phyloP scores from a whole-genome alignment of 2,888 invertebrate genomes.

The Dryocosmus kuriphilus region DNA sequence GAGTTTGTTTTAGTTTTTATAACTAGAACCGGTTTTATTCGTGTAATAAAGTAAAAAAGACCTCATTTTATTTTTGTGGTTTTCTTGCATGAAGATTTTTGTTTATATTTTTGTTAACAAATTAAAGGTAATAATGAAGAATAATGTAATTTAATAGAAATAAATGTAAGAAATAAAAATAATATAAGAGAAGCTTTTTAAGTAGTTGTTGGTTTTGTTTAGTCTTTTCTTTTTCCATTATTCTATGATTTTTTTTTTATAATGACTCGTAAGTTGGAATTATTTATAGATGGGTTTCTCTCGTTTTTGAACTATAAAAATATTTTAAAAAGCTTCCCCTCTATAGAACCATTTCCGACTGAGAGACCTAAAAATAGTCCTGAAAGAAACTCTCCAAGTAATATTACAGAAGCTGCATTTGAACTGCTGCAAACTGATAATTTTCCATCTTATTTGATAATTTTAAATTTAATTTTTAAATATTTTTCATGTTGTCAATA shows the following conservation, averaged over 20 bases:
- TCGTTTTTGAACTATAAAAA: neutral
- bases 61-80: too few species aligned
- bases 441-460: neutral
- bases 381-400: slow-evolving; percentile 7
- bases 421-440: neutral
- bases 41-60: too few species aligned
- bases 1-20: too few species aligned
- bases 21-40: too few species aligned
- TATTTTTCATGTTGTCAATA: neutral
- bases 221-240: neutral
- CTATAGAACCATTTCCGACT: slow-evolving; percentile 26
- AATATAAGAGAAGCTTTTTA: too few species aligned
- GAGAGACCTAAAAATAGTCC: slow-evolving; percentile 14
- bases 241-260: neutral
- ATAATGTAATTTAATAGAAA: neutral
- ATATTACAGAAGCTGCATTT: slow-evolving; percentile 1
- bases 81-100: too few species aligned
- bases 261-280: neutral
- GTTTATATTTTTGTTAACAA: too few species aligned
- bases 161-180: too few species aligned
- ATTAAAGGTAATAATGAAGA: neutral
- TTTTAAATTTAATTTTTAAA: neutral
- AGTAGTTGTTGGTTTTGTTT: neutral
- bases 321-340: slow-evolving; percentile 29
- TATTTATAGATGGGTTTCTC: neutral